phyloP scores from a whole-genome alignment of 1,140 invertebrate species.

The Solenopsis invicta region DNA sequence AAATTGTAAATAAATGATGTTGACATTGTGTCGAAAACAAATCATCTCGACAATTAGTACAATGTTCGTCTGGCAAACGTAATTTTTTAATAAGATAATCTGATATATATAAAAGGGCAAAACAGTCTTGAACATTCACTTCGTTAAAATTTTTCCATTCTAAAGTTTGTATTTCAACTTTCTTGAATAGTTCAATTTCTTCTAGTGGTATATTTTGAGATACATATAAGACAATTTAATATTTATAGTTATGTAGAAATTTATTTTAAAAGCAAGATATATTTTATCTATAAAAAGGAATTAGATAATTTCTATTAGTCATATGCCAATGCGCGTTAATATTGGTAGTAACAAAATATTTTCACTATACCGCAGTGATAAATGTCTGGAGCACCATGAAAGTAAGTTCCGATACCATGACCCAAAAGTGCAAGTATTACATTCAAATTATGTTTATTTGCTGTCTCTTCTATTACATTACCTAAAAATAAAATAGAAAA shows the following conservation, averaged over 20 bases:
- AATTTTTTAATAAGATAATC: neutral
- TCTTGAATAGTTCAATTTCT: too few relatives aligned
- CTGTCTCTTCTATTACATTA: slow-evolving; percentile 89
- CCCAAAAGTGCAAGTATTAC: slow-evolving; percentile 94
- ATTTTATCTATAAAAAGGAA: neutral
- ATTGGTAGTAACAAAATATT: slow-evolving; percentile 29
- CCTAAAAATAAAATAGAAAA: slow-evolving; percentile 80
- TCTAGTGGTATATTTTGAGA: too few relatives aligned
- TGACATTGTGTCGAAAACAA: too few relatives aligned
- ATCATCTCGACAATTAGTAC: too few relatives aligned
- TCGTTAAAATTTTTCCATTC: too few relatives aligned
- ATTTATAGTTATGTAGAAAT: slow-evolving; percentile 45
- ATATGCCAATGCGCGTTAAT: slow-evolving; percentile 23
- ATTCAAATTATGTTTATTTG: slow-evolving; percentile 89
- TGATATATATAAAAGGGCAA: neutral
- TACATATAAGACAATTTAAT: neutral
- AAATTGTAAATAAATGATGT: too few relatives aligned
- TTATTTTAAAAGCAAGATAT: neutral
- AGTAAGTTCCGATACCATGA: slow-evolving; percentile 97
- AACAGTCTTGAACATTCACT: too few relatives aligned
- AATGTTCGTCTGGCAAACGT: neutral
- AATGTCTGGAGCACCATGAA: slow-evolving; percentile 97
- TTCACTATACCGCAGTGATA: slow-evolving; percentile 91
- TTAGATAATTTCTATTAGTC: slow-evolving; percentile 31
- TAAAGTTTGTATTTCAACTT: too few relatives aligned